A percentile compares a stretch with the other conserved stretches of the same genome.
Evolutionary conservation across 2,888 invertebrate species (phyloP).

Genomic region (Epirrhoe alternata): DNA sequence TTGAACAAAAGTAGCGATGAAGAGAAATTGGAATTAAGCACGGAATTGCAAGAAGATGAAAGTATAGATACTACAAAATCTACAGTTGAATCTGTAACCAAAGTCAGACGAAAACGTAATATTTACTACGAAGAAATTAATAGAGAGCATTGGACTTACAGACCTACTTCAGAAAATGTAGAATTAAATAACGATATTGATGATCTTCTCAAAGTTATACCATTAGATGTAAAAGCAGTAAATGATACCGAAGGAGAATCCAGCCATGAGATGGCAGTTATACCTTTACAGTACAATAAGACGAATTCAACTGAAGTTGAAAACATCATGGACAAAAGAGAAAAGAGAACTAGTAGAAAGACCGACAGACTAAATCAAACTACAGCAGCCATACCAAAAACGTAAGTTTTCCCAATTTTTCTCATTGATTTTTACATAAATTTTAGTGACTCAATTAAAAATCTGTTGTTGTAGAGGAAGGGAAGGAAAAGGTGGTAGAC

Average conservation of each 20-base stretch:
- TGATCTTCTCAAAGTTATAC: slow-evolving; percentile 71
- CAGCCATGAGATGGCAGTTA: slow-evolving; percentile 65
- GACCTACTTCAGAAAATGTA: slow-evolving; percentile 48
- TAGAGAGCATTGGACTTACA: slow-evolving; percentile 59
- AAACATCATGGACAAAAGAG: slow-evolving; percentile 72
- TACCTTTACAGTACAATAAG: slow-evolving; percentile 69
- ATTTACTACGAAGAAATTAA: slow-evolving; percentile 61
- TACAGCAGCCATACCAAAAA: slow-evolving; percentile 79
- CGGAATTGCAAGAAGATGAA: slow-evolving; percentile 63
- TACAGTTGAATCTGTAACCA: slow-evolving; percentile 47
- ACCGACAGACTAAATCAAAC: slow-evolving; percentile 81
- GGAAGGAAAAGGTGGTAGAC: slow-evolving; percentile 75
- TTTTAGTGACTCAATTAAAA: neutral
- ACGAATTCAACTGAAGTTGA: slow-evolving; percentile 75
- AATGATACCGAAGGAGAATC: slow-evolving; percentile 47
- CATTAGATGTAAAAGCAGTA: slow-evolving; percentile 51
- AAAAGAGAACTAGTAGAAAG: slow-evolving; percentile 81
- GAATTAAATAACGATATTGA: slow-evolving; percentile 60
- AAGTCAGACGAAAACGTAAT: slow-evolving; percentile 64
- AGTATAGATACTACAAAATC: slow-evolving; percentile 54
- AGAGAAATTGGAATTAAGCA: slow-evolving; percentile 55
- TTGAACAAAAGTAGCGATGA: slow-evolving; percentile 62
- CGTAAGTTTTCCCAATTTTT: slow-evolving; percentile 61
- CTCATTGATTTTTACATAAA: neutral
- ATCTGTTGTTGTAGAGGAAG: slow-evolving; percentile 62